Evolutionary conservation across 2,888 invertebrate species (phyloP).

Genomic region (Dendrolimus pini): DNA sequence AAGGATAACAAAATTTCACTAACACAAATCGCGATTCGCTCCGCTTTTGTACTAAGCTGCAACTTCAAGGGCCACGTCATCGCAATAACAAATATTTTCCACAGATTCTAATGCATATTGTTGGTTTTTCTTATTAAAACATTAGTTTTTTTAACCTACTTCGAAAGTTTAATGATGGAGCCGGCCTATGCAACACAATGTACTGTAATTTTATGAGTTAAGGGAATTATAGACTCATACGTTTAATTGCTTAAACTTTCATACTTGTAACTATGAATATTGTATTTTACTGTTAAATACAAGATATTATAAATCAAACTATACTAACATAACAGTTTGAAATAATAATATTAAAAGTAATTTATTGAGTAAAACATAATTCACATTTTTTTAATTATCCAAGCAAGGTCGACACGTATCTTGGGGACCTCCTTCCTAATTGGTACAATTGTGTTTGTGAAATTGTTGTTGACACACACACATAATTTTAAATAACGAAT

Average conservation of each 20-base stretch:
- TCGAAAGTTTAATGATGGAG: slow-evolving; percentile 13
- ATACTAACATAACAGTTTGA: too few relatives aligned
- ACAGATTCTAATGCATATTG: slow-evolving; percentile 58
- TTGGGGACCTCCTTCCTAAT: too few relatives aligned
- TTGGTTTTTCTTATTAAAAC: slow-evolving; percentile 64
- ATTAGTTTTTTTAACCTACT: slow-evolving; percentile 54
- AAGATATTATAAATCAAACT: too few relatives aligned
- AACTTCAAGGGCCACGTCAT: slow-evolving; percentile 39
- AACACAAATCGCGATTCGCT: not conserved
- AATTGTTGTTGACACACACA: too few relatives aligned
- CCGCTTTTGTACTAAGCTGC: not conserved
- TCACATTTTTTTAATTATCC: too few relatives aligned
- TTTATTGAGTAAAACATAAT: too few relatives aligned
- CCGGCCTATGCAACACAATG: not conserved
- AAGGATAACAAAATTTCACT: not conserved
- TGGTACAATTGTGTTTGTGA: too few relatives aligned
- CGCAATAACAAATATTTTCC: slow-evolving; percentile 62
- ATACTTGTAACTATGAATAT: too few relatives aligned
- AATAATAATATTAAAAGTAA: too few relatives aligned
- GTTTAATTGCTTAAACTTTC: not conserved
- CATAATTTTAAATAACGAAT: too few relatives aligned
- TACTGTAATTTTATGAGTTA: slow-evolving; percentile 1
- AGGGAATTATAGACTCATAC: not conserved
- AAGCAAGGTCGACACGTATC: too few relatives aligned
- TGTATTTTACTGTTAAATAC: too few relatives aligned